phyloP scores from a whole-genome alignment of 1,140 invertebrate species.

The Laupala kohalensis region DNA sequence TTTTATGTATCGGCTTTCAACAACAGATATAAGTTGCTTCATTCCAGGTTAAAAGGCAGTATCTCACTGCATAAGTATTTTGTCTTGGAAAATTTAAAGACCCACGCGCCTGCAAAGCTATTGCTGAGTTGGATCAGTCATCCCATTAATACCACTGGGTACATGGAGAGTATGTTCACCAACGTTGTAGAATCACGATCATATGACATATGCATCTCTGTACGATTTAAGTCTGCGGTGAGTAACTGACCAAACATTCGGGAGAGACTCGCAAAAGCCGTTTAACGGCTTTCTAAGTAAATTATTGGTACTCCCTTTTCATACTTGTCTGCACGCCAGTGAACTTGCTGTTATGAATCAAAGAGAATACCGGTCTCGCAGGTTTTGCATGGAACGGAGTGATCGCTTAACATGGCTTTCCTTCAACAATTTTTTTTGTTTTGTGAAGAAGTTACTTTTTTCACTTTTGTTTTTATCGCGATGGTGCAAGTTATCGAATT shows the following conservation, averaged over 20 bases:
- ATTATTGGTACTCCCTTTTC: not conserved
- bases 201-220: not conserved
- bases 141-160: not conserved
- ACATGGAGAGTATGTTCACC: not conserved
- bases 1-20: too few species aligned
- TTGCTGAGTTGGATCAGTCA: too few species aligned
- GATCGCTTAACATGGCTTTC: too few species aligned
- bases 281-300: not conserved
- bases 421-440: too few species aligned
- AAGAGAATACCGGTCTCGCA: not conserved
- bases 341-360: not conserved
- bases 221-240: not conserved
- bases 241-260: not conserved
- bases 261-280: not conserved
- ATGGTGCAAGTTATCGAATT: not conserved
- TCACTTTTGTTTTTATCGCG: too few species aligned
- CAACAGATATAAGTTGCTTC: too few species aligned
- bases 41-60: too few species aligned
- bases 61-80: too few species aligned
- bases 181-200: not conserved
- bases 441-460: too few species aligned
- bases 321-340: not conserved
- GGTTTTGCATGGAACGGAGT: too few species aligned
- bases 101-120: too few species aligned
- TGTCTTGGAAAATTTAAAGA: too few species aligned